Evolutionary conservation across 2,113 vertebrate genomes (phyloP).

Genomic region (Pomatorhinus ruficollis): DNA sequence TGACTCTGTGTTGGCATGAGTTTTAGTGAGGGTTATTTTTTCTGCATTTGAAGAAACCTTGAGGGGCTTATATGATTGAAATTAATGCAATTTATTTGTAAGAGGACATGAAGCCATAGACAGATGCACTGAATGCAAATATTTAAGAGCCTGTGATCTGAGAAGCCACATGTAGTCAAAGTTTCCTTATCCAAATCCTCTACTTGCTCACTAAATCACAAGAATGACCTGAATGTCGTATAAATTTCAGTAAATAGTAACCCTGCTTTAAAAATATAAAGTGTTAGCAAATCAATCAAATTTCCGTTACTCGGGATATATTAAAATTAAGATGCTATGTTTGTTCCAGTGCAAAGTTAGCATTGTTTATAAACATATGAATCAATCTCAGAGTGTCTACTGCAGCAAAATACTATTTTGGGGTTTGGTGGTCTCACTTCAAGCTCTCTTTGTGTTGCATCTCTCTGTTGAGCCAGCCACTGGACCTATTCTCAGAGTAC

Average conservation of each 20-base stretch:
- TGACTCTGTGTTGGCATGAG: not conserved
- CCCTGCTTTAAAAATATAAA: not conserved
- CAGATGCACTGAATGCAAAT: not conserved
- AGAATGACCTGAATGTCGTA: not conserved
- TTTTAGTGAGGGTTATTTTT: not conserved
- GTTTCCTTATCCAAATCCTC: not conserved
- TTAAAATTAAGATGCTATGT: not conserved
- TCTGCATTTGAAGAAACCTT: not conserved
- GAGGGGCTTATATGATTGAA: not conserved
- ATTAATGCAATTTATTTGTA: not conserved
- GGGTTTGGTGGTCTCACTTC: not conserved
- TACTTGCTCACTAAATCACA: not conserved
- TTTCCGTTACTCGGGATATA: not conserved
- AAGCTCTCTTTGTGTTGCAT: not conserved
- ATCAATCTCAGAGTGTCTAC: not conserved
- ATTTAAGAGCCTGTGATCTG: not conserved
- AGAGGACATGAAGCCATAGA: not conserved
- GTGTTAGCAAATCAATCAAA: not conserved
- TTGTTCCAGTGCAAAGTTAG: not conserved
- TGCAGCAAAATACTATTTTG: not conserved
- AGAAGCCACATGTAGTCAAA: not conserved
- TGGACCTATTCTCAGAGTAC: slow-evolving; percentile 75
- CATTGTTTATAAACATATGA: not conserved
- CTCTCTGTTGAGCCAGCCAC: slow-evolving; percentile 55
- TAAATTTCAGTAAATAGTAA: not conserved